phyloP scores from a whole-genome alignment of 2,113 vertebrate species.

The Alethe diademata region DNA sequence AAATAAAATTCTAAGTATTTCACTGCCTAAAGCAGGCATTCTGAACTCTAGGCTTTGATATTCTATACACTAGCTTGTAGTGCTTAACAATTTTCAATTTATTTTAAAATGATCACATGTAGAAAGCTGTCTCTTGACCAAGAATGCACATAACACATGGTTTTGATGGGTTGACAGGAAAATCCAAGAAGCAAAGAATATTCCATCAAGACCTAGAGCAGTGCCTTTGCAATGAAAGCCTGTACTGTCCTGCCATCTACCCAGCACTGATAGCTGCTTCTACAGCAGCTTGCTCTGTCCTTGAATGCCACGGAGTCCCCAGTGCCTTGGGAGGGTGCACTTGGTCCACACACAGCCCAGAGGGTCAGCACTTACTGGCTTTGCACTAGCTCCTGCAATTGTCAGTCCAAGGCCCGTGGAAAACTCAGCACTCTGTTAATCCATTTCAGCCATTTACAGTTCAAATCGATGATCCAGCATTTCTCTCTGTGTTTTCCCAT shows the following conservation, averaged over 20 bases:
- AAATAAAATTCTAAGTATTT: neutral
- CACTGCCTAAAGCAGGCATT: neutral
- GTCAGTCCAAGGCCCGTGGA: neutral
- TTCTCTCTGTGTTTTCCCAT: neutral
- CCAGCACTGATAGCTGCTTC: neutral
- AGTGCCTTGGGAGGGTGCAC: neutral
- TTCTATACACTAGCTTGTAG: neutral
- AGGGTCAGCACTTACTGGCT: neutral
- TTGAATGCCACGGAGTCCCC: neutral
- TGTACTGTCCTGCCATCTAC: neutral
- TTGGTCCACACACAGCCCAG: neutral
- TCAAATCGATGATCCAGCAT: neutral
- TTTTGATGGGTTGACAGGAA: neutral
- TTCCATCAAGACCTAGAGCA: neutral
- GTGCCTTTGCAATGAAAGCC: neutral
- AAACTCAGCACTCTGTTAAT: neutral
- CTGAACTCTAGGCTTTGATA: neutral
- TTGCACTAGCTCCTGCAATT: neutral
- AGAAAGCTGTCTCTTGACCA: neutral
- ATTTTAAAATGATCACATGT: neutral
- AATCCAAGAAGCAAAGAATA: neutral
- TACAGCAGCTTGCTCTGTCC: neutral
- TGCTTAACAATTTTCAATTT: neutral
- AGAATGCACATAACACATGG: neutral
- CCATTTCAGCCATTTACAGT: neutral